These are phyloP conservation scores for Trachelipus rathkii DNA, from an alignment of 1,140 invertebrate species.

Conservation along the genomic window DNA sequence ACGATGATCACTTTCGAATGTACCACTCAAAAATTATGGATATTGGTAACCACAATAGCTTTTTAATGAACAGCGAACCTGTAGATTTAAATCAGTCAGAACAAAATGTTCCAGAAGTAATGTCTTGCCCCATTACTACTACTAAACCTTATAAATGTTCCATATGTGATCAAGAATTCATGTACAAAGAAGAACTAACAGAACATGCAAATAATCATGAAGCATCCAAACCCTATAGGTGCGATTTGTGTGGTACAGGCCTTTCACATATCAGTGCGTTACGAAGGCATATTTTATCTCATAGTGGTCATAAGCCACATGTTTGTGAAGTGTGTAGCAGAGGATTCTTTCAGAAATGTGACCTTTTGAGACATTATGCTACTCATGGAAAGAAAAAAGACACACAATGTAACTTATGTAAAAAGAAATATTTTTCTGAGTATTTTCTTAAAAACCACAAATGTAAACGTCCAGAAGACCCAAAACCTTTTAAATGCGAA, in stretches of 20 bases:
- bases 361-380: slow-evolving; percentile 40
- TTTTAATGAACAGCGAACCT: slow-evolving; percentile 31
- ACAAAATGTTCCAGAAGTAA: slow-evolving; percentile 29
- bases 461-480: slow-evolving; percentile 40
- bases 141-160: slow-evolving; percentile 58
- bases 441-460: slow-evolving; percentile 43
- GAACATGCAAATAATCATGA: slow-evolving; percentile 43
- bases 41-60: slow-evolving; percentile 30
- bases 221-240: slow-evolving; percentile 44
- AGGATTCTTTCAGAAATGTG: slow-evolving; percentile 44
- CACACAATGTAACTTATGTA: slow-evolving; percentile 38
- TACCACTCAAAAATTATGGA: slow-evolving; percentile 25
- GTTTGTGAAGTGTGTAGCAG: slow-evolving; percentile 40
- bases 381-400: slow-evolving; percentile 41
- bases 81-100: slow-evolving; percentile 23
- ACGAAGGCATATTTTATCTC: slow-evolving; percentile 37
- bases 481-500: slow-evolving; percentile 41
- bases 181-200: slow-evolving; percentile 38
- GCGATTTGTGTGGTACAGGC: slow-evolving; percentile 44
- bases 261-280: slow-evolving; percentile 43
- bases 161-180: slow-evolving; percentile 51
- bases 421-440: slow-evolving; percentile 42
- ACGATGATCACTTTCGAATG: slow-evolving; percentile 30
- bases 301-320: slow-evolving; percentile 41
- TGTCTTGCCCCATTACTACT: slow-evolving; percentile 45